These are phyloP conservation scores for Calameuta idolon DNA, from an alignment of 2,888 invertebrate genomes.

Conservation along the genomic window DNA sequence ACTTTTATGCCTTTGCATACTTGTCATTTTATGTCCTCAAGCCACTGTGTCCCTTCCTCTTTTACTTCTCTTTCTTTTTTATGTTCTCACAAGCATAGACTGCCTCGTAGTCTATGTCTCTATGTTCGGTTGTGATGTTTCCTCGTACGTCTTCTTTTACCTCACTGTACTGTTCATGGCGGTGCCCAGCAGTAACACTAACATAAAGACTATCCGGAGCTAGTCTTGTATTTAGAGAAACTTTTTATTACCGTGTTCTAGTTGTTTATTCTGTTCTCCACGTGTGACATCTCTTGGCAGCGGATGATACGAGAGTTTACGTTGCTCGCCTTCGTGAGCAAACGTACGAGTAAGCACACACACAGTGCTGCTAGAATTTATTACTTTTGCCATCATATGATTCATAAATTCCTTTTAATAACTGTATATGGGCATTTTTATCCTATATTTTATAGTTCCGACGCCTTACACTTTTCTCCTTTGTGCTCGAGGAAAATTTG, in stretches of 20 bases:
- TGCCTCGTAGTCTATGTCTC: not conserved
- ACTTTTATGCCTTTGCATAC: not conserved
- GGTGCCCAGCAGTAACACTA: not conserved
- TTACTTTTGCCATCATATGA: not conserved
- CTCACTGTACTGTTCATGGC: not conserved
- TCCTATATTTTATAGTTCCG: not conserved
- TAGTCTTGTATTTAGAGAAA: not conserved
- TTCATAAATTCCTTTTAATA: not conserved
- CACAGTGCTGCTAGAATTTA: not conserved
- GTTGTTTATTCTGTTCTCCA: not conserved
- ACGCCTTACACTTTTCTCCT: not conserved
- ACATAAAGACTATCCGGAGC: not conserved
- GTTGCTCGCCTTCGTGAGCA: not conserved
- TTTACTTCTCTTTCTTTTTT: not conserved
- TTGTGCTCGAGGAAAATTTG: not conserved
- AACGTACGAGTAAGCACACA: not conserved
- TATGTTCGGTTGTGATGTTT: conserved; percentile 10
- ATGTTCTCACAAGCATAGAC: not conserved
- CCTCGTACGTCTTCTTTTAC: conserved; percentile 21
- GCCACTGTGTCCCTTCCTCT: not conserved
- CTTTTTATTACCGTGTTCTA: not conserved
- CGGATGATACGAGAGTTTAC: not conserved
- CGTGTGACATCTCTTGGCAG: not conserved
- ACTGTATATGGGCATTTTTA: not conserved
- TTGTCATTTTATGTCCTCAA: not conserved